Percentiles rank a stretch among this genome's conserved stretches.
These are phyloP conservation scores for Riparia riparia DNA, from an alignment of 2,113 vertebrate species.

Conservation along the genomic window DNA sequence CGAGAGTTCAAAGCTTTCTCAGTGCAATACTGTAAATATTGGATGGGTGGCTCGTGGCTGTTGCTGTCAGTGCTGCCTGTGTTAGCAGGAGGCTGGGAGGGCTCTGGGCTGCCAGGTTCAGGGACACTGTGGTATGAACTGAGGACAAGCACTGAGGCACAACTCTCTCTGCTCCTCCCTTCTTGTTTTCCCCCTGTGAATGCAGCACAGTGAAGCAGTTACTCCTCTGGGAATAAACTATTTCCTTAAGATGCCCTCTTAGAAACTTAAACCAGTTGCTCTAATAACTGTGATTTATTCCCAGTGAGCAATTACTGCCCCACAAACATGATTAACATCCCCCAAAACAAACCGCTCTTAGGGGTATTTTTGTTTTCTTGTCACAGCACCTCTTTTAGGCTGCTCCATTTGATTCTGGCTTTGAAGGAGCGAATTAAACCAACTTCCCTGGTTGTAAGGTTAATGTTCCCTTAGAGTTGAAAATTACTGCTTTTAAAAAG, in stretches of 20 bases:
- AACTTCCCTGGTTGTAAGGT: background rate
- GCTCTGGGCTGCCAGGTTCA: background rate
- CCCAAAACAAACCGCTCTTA: background rate
- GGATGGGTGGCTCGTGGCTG: background rate
- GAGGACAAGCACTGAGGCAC: background rate
- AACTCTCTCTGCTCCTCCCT: background rate
- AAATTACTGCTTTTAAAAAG: background rate
- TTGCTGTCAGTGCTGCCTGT: background rate
- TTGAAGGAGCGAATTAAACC: slow-evolving; percentile 11
- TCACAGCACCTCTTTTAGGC: background rate
- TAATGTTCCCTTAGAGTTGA: background rate
- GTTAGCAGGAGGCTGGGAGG: background rate
- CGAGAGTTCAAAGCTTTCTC: background rate
- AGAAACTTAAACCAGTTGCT: background rate
- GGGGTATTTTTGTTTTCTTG: background rate
- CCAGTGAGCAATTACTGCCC: background rate
- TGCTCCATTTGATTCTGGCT: background rate
- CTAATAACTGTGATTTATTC: background rate
- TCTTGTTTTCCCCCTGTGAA: background rate
- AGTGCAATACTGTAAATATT: background rate
- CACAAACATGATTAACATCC: background rate
- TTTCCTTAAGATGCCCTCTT: background rate
- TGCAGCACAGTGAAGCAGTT: background rate
- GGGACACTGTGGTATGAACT: background rate
- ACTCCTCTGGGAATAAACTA: background rate